Evolutionary conservation across 2,888 invertebrate species (phyloP).

Genomic region (Acrobasis suavella): DNA sequence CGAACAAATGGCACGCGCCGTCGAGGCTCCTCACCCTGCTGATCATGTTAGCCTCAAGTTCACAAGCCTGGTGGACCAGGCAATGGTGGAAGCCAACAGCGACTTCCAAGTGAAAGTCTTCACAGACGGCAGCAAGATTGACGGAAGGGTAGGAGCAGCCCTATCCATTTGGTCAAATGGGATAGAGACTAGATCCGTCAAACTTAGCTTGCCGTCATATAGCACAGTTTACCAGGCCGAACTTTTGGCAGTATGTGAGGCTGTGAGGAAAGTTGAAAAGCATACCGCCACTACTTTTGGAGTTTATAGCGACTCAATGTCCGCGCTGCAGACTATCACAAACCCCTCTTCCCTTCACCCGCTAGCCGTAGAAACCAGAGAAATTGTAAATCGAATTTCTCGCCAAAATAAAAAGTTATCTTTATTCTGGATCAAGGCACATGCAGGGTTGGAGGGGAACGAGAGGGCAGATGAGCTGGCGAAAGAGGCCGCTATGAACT

Average conservation of each 20-base stretch:
- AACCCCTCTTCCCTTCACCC: constrained; percentile 22
- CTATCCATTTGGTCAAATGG: constrained; percentile 26
- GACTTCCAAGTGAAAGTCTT: constrained; percentile 8
- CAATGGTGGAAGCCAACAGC: neutral
- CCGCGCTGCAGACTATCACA: constrained; percentile 22
- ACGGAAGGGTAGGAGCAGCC: constrained; percentile 26
- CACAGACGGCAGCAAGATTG: constrained; percentile 28
- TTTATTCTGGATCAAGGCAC: constrained; percentile 31
- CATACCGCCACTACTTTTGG: neutral
- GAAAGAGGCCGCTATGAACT: constrained; percentile 24
- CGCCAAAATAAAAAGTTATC: neutral
- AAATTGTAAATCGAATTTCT: neutral
- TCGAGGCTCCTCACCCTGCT: constrained; percentile 28
- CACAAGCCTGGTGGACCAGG: constrained; percentile 21
- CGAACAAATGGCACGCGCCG: constrained; percentile 21
- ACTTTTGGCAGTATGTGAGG: constrained; percentile 26
- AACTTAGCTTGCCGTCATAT: too few relatives aligned
- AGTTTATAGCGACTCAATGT: constrained; percentile 25
- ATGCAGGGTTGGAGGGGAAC: constrained; percentile 29
- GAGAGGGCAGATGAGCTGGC: constrained; percentile 32
- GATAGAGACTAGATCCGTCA: constrained; percentile 22
- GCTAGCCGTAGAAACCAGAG: constrained; percentile 21
- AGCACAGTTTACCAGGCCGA: constrained; percentile 34
- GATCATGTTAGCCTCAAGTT: constrained; percentile 3
- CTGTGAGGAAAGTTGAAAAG: neutral